A percentile compares a stretch with the other conserved stretches of the same genome.
These are phyloP conservation scores for Tethya wilhelma DNA, from an alignment of 37 sponge, comb jelly and placozoan species.

Conservation along the genomic window DNA sequence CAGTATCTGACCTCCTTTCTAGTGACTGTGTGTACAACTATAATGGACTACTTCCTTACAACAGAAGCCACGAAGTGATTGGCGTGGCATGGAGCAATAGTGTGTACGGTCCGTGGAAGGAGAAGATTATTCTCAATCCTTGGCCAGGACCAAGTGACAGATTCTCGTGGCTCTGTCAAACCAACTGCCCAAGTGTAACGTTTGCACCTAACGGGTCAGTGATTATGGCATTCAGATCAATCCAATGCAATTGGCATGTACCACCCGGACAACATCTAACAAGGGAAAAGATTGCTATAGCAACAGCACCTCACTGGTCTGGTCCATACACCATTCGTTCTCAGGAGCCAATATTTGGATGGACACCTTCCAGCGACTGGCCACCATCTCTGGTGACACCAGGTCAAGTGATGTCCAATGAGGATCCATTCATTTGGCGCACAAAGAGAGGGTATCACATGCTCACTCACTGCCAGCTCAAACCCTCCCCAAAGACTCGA, in stretches of 20 bases:
- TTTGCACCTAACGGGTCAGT: slow-evolving; percentile 28
- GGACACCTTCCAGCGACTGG: neutral
- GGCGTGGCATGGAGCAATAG: slow-evolving; percentile 35
- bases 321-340: neutral
- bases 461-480: slow-evolving; percentile 28
- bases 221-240: slow-evolving; percentile 14
- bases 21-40: neutral
- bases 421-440: slow-evolving; percentile 44
- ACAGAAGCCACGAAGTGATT: slow-evolving; percentile 21
- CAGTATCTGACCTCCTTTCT: slow-evolving; percentile 10
- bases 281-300: neutral
- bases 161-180: slow-evolving; percentile 32
- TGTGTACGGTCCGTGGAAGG: slow-evolving; percentile 37
- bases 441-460: slow-evolving; percentile 34
- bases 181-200: slow-evolving; percentile 32
- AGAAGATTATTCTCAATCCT: slow-evolving; percentile 30
- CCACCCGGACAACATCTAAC: neutral
- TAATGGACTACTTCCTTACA: neutral
- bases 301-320: neutral
- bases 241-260: slow-evolving; percentile 2
- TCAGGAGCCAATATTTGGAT: neutral
- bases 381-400: neutral
- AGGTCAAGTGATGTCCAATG: slow-evolving; percentile 21
- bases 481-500: neutral
- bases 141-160: slow-evolving; percentile 30